Evolutionary conservation across 2,888 invertebrate genomes (phyloP), one percentile per base, ranked within the genome.

Genomic region (Cataglyphis altisquamis): DNA sequence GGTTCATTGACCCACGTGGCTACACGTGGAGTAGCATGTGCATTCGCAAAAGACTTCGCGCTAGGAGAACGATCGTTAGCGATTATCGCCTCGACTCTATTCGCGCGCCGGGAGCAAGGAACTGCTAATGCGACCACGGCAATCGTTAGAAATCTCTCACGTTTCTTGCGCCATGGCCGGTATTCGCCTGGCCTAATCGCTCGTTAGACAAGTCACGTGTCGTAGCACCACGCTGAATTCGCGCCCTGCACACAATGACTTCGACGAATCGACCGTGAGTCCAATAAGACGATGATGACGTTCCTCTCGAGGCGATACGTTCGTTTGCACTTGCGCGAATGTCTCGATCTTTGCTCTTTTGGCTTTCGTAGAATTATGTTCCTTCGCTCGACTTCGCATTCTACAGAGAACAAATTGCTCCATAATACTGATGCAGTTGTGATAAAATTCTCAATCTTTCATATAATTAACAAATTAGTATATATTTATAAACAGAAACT

Each of bases 11-110:
- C 63, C 91, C 89, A 48, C 89, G 63, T 29, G 39, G 39, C 90
- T 52, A 52, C 89, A 88, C 75, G 90, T 92, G 70, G 89, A 90
- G 55, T 90, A 90, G 83, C 89, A 91, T 84, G 91, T 91, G 83
- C 88, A 88, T 67, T 57, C 60, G 72, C 41, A 52, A 39, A 60
- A 73, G 75, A 83, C 85, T 85, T 82, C 77, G 84, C 78, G 80
- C 63, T 48, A 64, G 60, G 64, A 39, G 66, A 63, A 62, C 81
- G 78, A 80, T 82, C 84, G 75, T 86, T 82, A 75, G n/a, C 72
- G 67, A 70, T 64, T 77, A 84, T 84, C 32, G 64, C 63, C 39
- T 57, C n/a, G 66, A 36, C 52, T n/a, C 29, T 29, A 55, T 25
- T 55, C 48, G 21, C 29, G 32, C 48, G 68, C 21, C 36, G 80